Evolutionary conservation across 1,140 invertebrate species (phyloP).

Genomic region (Cyclina sinensis): DNA sequence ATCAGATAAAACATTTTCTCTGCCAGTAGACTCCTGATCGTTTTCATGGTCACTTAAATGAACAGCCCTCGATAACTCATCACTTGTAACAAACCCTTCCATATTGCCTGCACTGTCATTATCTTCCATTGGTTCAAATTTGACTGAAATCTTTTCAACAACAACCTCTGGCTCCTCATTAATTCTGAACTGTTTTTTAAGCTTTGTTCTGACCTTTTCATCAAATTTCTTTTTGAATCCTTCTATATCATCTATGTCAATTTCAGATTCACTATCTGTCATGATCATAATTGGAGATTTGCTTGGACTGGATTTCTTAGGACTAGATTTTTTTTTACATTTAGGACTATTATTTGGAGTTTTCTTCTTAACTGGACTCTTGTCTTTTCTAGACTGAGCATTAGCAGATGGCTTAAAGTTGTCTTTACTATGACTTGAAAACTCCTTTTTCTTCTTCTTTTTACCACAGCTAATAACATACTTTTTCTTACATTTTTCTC

Average conservation of each 20-base stretch:
- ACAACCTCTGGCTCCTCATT: neutral
- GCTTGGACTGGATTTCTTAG: constrained; percentile 16
- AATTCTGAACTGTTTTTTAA: constrained; percentile 17
- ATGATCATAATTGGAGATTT: constrained; percentile 56
- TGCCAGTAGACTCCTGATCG: neutral
- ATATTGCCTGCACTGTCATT: neutral
- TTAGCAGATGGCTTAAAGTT: neutral
- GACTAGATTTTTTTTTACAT: constrained; percentile 31
- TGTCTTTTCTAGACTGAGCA: neutral
- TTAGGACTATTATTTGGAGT: constrained; percentile 31
- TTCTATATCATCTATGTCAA: constrained; percentile 9
- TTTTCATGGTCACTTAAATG: neutral
- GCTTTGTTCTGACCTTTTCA: constrained; percentile 4
- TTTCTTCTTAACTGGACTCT: constrained; percentile 9
- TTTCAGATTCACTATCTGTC: constrained; percentile 52
- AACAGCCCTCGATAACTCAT: neutral
- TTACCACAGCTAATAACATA: constrained; percentile 59
- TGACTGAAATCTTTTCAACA: neutral
- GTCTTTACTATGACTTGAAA: neutral
- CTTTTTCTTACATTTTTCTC: constrained; percentile 56
- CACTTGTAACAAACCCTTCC: neutral
- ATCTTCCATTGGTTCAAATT: constrained; percentile 10
- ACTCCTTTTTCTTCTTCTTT: constrained; percentile 31
- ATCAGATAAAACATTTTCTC: neutral
- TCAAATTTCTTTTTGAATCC: constrained; percentile 31